phyloP scores from a whole-genome alignment of 1,140 invertebrate species.

The Apis dorsata region DNA sequence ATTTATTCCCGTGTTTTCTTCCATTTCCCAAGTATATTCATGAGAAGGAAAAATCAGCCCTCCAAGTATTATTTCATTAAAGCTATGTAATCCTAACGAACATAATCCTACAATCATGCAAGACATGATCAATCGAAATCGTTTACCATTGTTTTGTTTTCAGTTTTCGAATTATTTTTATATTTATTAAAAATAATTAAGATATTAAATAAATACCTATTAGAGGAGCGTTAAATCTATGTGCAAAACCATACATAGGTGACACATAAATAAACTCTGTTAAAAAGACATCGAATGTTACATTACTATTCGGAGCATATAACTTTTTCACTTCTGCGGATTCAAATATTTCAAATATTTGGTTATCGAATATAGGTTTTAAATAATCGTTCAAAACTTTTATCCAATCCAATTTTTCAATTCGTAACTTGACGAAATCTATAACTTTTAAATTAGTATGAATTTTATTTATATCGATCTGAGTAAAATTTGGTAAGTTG shows the following conservation, averaged over 20 bases:
- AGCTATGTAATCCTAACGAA: conserved; percentile 9
- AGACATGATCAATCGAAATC: background rate
- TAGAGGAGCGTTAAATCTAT: conserved; percentile 61
- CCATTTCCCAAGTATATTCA: conserved; percentile 61
- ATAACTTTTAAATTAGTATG: accelerated
- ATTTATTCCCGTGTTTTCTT: background rate
- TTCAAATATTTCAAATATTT: conserved; percentile 9
- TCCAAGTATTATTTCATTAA: conserved; percentile 41
- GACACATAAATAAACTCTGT: conserved; percentile 43
- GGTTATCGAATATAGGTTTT: accelerated
- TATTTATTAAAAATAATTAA: background rate
- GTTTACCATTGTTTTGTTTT: too few relatives aligned
- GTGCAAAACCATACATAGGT: conserved; percentile 32
- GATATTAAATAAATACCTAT: conserved; percentile 54
- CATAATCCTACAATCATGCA: conserved; percentile 32
- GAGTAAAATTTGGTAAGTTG: conserved; percentile 61
- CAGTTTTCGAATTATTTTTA: too few relatives aligned
- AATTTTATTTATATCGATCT: conserved; percentile 47
- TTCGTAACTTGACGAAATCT: conserved; percentile 4
- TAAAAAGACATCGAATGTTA: conserved; percentile 65
- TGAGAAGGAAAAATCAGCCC: conserved; percentile 55
- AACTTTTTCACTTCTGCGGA: conserved; percentile 54
- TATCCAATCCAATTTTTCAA: conserved; percentile 14
- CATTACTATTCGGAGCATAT: conserved; percentile 44
- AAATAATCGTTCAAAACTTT: accelerated